A percentile compares a stretch with the other conserved stretches of the same genome.
Conservation (phyloP, 2,113 vertebrate species). For the Siniperca chuatsi region DNA sequence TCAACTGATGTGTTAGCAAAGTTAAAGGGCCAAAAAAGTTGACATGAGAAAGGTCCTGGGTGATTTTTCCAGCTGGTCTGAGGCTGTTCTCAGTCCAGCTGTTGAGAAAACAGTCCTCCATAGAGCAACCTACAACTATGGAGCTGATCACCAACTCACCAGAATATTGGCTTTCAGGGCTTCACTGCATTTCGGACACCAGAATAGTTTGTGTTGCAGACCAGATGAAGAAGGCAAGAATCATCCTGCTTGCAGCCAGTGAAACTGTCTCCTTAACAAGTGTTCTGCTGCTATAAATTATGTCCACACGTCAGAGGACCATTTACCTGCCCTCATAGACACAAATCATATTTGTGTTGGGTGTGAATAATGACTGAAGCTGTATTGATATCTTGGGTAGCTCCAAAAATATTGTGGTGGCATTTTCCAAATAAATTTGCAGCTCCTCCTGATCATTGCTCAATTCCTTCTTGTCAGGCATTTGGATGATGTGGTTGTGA, state of each 20-base stretch:
- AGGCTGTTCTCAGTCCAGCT: conserved; percentile 13
- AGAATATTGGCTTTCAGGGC: background rate
- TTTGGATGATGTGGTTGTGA: background rate
- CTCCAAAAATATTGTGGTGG: background rate
- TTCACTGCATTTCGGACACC: background rate
- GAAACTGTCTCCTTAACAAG: background rate
- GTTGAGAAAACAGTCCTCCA: background rate
- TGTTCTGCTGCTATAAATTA: background rate
- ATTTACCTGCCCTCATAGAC: background rate
- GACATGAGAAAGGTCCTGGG: conserved; percentile 5
- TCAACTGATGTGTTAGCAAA: background rate
- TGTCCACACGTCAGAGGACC: background rate
- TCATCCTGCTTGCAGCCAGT: background rate
- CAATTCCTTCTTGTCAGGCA: background rate
- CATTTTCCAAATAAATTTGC: background rate
- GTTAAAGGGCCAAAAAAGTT: background rate
- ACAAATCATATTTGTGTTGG: background rate
- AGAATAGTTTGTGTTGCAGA: conserved; percentile 1
- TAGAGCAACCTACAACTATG: conserved; percentile 4
- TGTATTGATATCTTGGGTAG: background rate
- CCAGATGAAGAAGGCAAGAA: background rate
- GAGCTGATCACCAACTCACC: background rate
- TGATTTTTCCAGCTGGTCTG: conserved; percentile 4
- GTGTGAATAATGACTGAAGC: conserved; percentile 3
- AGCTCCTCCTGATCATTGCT: background rate